Evolutionary conservation across 2,113 vertebrate species (phyloP), one percentile per base, ranked within the genome.

Genomic region (Xerus inauris): DNA sequence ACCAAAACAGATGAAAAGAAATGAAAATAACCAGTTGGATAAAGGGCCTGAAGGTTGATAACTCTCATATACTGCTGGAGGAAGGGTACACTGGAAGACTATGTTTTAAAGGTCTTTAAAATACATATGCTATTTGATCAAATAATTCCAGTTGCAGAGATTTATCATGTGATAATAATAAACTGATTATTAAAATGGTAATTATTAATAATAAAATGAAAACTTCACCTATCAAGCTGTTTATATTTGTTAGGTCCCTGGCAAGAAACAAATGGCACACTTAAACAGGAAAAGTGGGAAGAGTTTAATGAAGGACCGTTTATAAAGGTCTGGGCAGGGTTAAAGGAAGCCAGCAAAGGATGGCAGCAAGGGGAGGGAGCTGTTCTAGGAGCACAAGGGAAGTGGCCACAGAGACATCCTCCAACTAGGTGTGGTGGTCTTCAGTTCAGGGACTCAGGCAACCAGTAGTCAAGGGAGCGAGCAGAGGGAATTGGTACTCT

Each of bases 111-210:
- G 11, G 14, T 82, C 73, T 92, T 59, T 65, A 94, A 90, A 83
- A 62, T 42, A 28, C 8, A 11, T 62, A 24, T 28, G 80, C 45
- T 57, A 5, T 93, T 22, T 65, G 59, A 81, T 86, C 10, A 20
- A 67, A 86, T 77, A n/a, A 79, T 77, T 92, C 80, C 51, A 54
- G 45, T 76, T 65, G 87, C 65, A 89, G 83, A 69, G 57, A 40
- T 85, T 51, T 84, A 42, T 79, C 65, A 30, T 40, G 20, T 57
- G 42, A 72, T 77, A 32, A 76, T 35, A 32, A 71, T 47, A 45
- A 87, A 79, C 89, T 57, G 20, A 35, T 57, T 67, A 67, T 67
- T n/a, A 47, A 71, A 77, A 93, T 65, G 6, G 30, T 67, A 57
- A 35, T 65, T 35, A 65, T 35, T 35, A 65, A 32, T 65, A 35